Percentiles rank a stretch among this genome's conserved stretches.
Evolutionary conservation across 2,888 invertebrate genomes (phyloP).

Genomic region (Lapara coniferarum): DNA sequence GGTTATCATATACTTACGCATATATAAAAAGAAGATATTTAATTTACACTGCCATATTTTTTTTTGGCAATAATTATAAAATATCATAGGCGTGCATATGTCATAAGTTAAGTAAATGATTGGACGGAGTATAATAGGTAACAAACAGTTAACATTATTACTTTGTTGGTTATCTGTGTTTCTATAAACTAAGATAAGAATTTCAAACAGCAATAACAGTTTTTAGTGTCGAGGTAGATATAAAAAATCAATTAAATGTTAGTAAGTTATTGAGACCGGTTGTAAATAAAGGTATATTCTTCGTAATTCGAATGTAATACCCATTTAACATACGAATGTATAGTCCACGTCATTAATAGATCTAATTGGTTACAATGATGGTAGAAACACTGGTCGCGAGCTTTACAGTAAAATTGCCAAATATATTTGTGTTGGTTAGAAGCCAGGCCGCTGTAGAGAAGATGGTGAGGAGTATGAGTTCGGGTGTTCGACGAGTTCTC

Average conservation of each 20-base stretch:
- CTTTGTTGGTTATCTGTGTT: too few relatives aligned
- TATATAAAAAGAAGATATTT: too few relatives aligned
- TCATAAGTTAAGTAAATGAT: too few relatives aligned
- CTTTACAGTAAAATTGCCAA: constrained; percentile 19
- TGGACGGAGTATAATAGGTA: too few relatives aligned
- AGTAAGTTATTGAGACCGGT: neutral
- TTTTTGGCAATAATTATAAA: too few relatives aligned
- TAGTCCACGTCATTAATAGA: neutral
- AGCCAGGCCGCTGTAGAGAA: neutral
- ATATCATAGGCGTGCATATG: too few relatives aligned
- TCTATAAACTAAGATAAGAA: too few relatives aligned
- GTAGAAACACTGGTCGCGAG: constrained; percentile 16
- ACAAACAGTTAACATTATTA: neutral
- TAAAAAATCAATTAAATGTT: too few relatives aligned
- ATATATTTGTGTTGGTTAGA: constrained; percentile 3
- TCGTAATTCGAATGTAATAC: neutral
- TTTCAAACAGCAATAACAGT: too few relatives aligned
- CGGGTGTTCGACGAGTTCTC: constrained; percentile 1
- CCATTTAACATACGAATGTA: neutral
- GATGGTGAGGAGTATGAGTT: neutral
- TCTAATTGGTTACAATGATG: neutral
- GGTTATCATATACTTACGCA: too few relatives aligned
- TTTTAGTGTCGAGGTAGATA: too few relatives aligned
- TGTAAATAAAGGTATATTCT: neutral
- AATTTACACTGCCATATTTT: too few relatives aligned